Conservation (phyloP, 2,888 invertebrate species). For the Rhingia campestris region DNA sequence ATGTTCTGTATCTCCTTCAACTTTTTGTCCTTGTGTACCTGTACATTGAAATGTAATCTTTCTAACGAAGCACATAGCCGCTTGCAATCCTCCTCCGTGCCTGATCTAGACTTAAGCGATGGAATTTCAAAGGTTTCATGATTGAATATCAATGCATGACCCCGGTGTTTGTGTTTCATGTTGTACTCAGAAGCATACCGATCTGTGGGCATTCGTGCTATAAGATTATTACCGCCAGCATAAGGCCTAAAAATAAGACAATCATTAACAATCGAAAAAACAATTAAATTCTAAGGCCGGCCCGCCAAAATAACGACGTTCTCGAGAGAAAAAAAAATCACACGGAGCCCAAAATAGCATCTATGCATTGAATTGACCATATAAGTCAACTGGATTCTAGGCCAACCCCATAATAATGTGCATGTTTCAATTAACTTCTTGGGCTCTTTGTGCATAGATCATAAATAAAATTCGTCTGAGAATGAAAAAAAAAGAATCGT, state of each 20-base stretch:
- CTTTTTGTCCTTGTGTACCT: constrained; percentile 87
- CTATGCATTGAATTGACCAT: constrained; percentile 25
- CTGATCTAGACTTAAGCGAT: constrained; percentile 88
- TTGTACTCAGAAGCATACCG: constrained; percentile 91
- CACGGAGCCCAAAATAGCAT: constrained; percentile 25
- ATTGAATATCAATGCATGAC: constrained; percentile 94
- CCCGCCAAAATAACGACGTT: constrained; percentile 40
- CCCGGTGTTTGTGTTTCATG: constrained; percentile 92
- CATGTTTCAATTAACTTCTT: neutral
- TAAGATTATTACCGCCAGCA: constrained; percentile 78
- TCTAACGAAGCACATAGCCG: constrained; percentile 87
- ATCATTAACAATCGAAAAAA: constrained; percentile 11
- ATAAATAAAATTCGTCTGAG: neutral
- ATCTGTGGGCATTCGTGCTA: constrained; percentile 86
- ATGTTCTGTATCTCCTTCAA: constrained; percentile 87
- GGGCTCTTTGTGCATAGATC: neutral
- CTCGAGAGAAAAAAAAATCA: constrained; percentile 17
- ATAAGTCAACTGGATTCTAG: constrained; percentile 39
- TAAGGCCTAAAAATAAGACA: constrained; percentile 27
- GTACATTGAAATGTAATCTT: constrained; percentile 88
- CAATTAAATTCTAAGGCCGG: constrained; percentile 12
- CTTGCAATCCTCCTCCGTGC: constrained; percentile 93
- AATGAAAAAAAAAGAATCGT: neutral
- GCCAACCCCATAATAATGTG: constrained; percentile 27
- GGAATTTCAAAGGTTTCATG: constrained; percentile 91